A percentile compares a stretch with the other conserved stretches of the same genome.
Evolutionary conservation across 2,113 vertebrate species (phyloP).

Genomic region (Kryptolebias marmoratus): DNA sequence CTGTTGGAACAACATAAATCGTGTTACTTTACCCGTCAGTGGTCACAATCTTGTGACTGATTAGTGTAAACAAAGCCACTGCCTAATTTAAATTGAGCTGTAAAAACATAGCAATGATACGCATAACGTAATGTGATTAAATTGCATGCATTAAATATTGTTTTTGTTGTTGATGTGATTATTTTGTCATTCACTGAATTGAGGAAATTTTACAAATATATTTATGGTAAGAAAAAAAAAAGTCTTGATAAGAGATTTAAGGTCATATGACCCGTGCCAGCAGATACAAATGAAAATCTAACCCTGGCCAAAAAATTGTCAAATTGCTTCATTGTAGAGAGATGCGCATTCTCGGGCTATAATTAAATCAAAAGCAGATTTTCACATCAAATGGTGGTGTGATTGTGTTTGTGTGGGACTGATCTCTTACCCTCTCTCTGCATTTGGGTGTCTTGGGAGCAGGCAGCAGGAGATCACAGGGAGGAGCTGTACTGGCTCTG

Average conservation of each 20-base stretch:
- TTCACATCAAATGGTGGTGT: slow-evolving; percentile 55
- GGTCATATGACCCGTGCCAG: background rate
- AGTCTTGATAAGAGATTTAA: slow-evolving; percentile 9
- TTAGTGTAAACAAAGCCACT: background rate
- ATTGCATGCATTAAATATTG: slow-evolving; percentile 15
- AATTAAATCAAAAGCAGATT: slow-evolving; percentile 71
- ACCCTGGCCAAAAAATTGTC: background rate
- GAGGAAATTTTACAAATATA: background rate
- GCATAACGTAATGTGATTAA: slow-evolving; percentile 21
- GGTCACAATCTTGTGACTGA: slow-evolving; percentile 1
- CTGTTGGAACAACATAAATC: background rate
- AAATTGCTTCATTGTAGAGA: slow-evolving; percentile 6
- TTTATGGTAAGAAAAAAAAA: background rate
- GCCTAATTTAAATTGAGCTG: slow-evolving; percentile 18
- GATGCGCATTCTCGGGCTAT: slow-evolving; percentile 26
- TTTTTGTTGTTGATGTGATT: slow-evolving; percentile 13
- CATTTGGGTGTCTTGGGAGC: slow-evolving; percentile 51
- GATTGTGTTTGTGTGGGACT: slow-evolving; percentile 57
- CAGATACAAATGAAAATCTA: background rate
- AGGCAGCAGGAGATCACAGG: slow-evolving; percentile 62
- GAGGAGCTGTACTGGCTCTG: slow-evolving; percentile 55
- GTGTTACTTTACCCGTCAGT: background rate
- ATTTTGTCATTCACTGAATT: slow-evolving; percentile 21
- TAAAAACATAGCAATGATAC: slow-evolving; percentile 10
- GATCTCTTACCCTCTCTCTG: slow-evolving; percentile 70